A percentile compares a stretch with the other conserved stretches of the same genome.
Conservation (phyloP, 2,797 vertebrate species). For the Carapus acus region DNA sequence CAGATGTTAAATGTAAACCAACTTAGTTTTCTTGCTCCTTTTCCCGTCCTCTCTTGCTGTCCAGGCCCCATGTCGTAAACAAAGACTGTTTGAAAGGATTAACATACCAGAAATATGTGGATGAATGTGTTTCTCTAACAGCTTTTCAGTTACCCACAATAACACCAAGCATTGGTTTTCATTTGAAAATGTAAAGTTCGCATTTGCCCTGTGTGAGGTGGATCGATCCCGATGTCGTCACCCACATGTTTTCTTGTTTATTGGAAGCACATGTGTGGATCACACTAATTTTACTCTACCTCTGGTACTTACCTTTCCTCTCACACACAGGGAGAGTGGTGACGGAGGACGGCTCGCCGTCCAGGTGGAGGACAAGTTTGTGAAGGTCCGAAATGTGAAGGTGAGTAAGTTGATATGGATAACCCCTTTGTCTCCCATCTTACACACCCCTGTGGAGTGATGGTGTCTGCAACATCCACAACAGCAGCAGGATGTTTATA, state of each 20-base stretch:
- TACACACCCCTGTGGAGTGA: no score
- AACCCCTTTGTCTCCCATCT: no score
- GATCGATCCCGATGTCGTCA: conserved; percentile 15
- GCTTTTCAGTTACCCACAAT: no score
- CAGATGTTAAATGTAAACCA: no score
- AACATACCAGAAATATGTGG: no score
- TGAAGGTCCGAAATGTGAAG: conserved; percentile 86
- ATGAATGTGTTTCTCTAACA: no score
- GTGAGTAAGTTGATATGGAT: conserved; percentile 63
- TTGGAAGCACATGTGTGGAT: conserved; percentile 12
- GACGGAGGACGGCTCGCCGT: conserved; percentile 83
- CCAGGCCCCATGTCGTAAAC: no score
- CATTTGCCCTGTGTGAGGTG: conserved; percentile 15
- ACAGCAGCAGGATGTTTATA: conserved; percentile 68
- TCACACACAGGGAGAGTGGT: conserved; percentile 78
- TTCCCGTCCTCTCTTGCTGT: no score
- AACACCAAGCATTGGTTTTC: no score
- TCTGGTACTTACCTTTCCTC: conserved; percentile 32
- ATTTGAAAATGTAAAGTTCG: no score
- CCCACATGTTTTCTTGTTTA: neutral
- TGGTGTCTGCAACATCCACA: conserved; percentile 14
- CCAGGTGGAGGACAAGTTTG: conserved; percentile 85
- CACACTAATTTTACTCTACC: conserved; percentile 4
- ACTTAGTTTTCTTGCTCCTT: no score
- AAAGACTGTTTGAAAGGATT: no score